These are phyloP conservation scores for Caranx ignobilis DNA, from an alignment of 2,113 vertebrate genomes.

Conservation along the genomic window DNA sequence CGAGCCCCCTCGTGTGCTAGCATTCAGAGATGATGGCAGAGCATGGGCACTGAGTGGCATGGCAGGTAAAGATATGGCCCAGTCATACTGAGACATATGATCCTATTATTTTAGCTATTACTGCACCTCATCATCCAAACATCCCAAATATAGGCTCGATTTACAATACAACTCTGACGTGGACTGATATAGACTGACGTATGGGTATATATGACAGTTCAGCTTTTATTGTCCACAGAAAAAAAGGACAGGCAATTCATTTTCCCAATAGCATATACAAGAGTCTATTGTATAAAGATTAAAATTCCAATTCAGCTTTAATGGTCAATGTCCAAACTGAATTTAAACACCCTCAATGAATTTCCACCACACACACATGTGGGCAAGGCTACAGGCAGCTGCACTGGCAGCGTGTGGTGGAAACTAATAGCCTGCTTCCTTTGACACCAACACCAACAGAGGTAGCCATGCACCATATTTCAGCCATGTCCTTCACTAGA, in stretches of 20 bases:
- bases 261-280: neutral
- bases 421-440: conserved; percentile 14
- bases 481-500: neutral
- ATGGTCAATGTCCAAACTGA: neutral
- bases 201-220: neutral
- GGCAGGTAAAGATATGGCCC: conserved; percentile 69
- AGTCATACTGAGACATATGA: conserved; percentile 54
- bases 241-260: neutral
- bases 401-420: neutral
- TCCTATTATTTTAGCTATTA: conserved; percentile 44
- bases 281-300: neutral
- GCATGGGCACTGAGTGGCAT: conserved; percentile 76
- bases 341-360: conserved; percentile 2
- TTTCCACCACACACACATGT: neutral
- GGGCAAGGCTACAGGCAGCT: neutral
- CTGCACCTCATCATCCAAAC: conserved; percentile 25
- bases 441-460: conserved; percentile 21
- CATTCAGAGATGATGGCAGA: conserved; percentile 83
- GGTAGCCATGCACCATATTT: too few relatives aligned
- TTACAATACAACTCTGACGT: neutral
- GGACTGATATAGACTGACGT: conserved; percentile 13
- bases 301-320: neutral
- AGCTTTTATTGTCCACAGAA: conserved; percentile 1
- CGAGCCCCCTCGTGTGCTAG: conserved; percentile 93
- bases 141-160: conserved; percentile 11